Percentiles rank a stretch among this genome's conserved stretches.
Conservation (phyloP, 2,888 invertebrate genomes). For the Chymomyza procnemis region DNA sequence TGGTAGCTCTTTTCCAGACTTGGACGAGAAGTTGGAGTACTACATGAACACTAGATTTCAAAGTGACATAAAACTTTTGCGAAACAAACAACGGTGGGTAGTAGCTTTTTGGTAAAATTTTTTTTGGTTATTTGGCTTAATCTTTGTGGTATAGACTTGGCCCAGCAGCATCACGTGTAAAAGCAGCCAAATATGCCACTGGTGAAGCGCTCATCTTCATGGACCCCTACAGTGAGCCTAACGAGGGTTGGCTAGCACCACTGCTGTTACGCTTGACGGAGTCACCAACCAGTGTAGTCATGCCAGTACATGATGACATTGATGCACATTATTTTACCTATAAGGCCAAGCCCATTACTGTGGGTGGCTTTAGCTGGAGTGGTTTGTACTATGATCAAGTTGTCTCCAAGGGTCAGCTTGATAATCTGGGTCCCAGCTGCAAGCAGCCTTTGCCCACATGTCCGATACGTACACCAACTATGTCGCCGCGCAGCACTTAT, state of each 20-base stretch:
- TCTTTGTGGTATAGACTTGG: not conserved
- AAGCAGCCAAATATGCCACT: not conserved
- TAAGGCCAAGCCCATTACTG: not conserved
- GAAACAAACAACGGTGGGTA: not conserved
- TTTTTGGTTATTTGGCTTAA: not conserved
- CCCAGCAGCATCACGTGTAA: not conserved
- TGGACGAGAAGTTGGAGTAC: not conserved
- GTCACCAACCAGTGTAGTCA: constrained; percentile 2
- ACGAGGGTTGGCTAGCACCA: constrained; percentile 8
- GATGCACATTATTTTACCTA: not conserved
- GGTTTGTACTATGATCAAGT: constrained; percentile 1
- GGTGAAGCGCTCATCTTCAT: constrained; percentile 9
- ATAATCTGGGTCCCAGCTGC: not conserved
- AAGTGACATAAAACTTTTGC: not conserved
- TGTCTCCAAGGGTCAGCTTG: not conserved
- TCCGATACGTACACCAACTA: not conserved
- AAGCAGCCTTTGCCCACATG: constrained; percentile 1
- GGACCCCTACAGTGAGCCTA: constrained; percentile 6
- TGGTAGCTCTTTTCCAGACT: not conserved
- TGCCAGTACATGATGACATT: not conserved
- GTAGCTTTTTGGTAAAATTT: not conserved
- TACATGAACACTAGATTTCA: not conserved
- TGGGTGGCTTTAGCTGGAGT: constrained; percentile 12
- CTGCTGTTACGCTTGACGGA: not conserved
- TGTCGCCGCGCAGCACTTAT: not conserved